Base-by-base conservation (phyloP, 1,140 invertebrate species). In the Calephelis virginiensis region DNA sequence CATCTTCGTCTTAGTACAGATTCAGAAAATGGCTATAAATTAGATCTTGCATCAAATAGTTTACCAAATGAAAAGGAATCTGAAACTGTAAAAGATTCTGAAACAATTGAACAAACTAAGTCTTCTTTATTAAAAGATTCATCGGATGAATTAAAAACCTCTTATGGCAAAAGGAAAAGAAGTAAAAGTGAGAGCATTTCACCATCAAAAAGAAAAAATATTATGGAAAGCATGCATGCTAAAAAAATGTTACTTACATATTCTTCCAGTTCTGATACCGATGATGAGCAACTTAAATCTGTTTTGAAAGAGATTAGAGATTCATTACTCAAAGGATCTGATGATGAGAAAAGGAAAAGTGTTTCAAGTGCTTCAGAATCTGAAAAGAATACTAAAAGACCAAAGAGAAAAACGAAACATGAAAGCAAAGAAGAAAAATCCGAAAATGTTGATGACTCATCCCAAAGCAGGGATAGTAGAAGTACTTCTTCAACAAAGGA, bases 181-280 rank as follows among this genome's bases (percentile, higher is more conserved):
- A 74, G 60, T 40, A 13, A 70, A 66, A 70, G 67, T 74, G 49
- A 71, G 46, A 69, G 73, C 48, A 64, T 66, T 28, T 65, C 69
- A 67, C 70, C 70, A 40, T 80, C 77, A 38, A 82, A 82, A 74
- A 70, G 80, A 64, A 88, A 86, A 73, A 70, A 72, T 61, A 78
- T 81, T 28, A 83, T 77, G 75, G 78, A 89, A 72, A 83, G 78
- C 74, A 80, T 83, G 74, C 67, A 82, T 72, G 81, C 84, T 45
- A 90, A 86, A 61, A 86, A 83, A 75, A 86, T 81, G 78, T 69
- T 88, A 40, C 61, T 87, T 8, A 81, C 75, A 62, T 81, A 83
- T 70, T 85, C 85, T 13, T 85, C 82, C 14, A 87, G 85, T 69
- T 89, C 88, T 49, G 88, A 89, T 53, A 83, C 81, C 59, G 85